A percentile compares a stretch with the other conserved stretches of the same genome.
These are phyloP conservation scores for Pseudomyrmex pallidus DNA, from an alignment of 1,140 invertebrate genomes.

Conservation along the genomic window DNA sequence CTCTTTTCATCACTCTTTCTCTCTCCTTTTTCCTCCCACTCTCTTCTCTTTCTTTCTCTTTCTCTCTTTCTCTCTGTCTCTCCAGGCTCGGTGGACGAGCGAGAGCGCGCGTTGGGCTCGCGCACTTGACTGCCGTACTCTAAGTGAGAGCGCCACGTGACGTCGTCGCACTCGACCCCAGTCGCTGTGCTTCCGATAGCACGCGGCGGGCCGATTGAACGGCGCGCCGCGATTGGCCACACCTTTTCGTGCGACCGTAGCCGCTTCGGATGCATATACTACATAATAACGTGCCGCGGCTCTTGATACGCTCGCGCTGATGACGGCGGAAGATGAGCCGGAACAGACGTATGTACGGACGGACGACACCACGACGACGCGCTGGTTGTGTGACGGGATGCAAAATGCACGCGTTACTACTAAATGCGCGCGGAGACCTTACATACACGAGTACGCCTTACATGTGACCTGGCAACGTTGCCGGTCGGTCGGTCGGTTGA, in stretches of 20 bases:
- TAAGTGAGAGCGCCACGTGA: conserved; percentile 65
- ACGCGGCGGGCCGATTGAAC: conserved; percentile 55
- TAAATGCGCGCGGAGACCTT: neutral
- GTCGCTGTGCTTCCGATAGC: conserved; percentile 57
- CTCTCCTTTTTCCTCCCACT: neutral
- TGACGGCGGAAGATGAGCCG: neutral
- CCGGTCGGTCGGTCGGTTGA: neutral
- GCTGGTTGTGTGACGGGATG: conserved; percentile 11
- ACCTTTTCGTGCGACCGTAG: conserved; percentile 60
- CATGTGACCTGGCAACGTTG: conserved; percentile 41
- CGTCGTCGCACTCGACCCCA: conserved; percentile 61
- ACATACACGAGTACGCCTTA: neutral
- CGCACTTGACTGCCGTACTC: conserved; percentile 65
- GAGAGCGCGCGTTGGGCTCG: conserved; percentile 58
- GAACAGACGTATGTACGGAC: neutral
- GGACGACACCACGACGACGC: conserved; percentile 15
- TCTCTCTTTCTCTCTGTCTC: neutral
- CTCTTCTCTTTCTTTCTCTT: neutral
- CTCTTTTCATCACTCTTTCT: no score
- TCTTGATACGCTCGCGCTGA: neutral
- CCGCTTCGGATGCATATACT: conserved; percentile 46
- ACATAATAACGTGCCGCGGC: conserved; percentile 36
- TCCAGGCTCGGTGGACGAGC: conserved; percentile 20
- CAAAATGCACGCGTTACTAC: conserved; percentile 32
- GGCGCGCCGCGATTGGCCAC: conserved; percentile 61